A percentile compares a stretch with the other conserved stretches of the same genome.
Evolutionary conservation across 1,140 invertebrate genomes (phyloP).

Genomic region (Diorhabda elongata): DNA sequence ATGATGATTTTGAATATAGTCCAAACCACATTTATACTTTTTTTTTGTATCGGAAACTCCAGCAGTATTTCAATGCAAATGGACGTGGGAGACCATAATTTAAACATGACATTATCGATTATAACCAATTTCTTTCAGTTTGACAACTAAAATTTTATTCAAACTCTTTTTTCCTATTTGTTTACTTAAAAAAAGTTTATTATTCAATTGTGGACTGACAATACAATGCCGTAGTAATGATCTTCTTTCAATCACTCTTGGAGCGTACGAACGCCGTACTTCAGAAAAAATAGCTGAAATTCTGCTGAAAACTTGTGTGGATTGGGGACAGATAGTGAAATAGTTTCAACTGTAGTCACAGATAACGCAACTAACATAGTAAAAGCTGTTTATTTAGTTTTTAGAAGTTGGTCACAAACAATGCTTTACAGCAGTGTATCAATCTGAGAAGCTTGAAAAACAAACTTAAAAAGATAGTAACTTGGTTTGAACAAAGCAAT

Average conservation of each 20-base stretch:
- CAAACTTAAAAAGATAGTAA: constrained; percentile 44
- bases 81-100: too few species aligned
- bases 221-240: neutral
- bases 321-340: constrained; percentile 45
- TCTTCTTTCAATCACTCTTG: constrained; percentile 32
- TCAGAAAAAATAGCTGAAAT: constrained; percentile 39
- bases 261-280: constrained; percentile 39
- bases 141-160: too few species aligned
- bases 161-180: too few species aligned
- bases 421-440: constrained; percentile 18
- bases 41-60: too few species aligned
- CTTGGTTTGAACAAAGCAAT: constrained; percentile 44
- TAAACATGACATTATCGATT: too few species aligned
- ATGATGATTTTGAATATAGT: too few species aligned
- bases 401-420: constrained; percentile 44
- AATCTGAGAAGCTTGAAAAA: constrained; percentile 27
- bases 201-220: neutral
- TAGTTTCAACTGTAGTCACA: constrained; percentile 45
- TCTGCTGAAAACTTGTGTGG: constrained; percentile 37
- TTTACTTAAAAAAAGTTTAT: neutral
- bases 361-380: constrained; percentile 48
- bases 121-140: too few species aligned
- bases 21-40: too few species aligned
- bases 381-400: constrained; percentile 43
- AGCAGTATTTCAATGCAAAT: too few species aligned